Conservation (phyloP, 2,888 invertebrate genomes). For the Thumatha senex region DNA sequence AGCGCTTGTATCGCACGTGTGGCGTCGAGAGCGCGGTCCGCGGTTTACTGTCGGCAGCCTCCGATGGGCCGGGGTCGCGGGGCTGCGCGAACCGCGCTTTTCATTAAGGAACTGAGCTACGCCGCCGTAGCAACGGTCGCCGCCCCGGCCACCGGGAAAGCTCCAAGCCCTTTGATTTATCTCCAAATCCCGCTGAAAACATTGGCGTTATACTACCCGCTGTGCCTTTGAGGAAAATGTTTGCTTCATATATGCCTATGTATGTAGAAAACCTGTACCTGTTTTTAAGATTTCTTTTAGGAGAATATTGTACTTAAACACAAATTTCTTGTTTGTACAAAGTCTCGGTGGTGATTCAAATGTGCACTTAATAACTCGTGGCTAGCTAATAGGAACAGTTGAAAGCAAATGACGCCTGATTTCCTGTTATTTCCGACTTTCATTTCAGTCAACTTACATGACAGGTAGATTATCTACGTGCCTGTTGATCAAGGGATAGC, state of each 20-base stretch:
- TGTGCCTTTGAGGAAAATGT: conserved; percentile 34
- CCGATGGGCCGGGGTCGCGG: conserved; percentile 60
- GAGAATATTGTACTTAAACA: too few relatives aligned
- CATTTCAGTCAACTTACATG: too few relatives aligned
- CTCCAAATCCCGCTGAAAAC: conserved; percentile 34
- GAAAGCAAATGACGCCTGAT: too few relatives aligned
- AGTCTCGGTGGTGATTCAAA: too few relatives aligned
- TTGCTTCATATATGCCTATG: background rate
- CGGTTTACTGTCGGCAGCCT: conserved; percentile 77
- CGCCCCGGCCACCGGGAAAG: conserved; percentile 60
- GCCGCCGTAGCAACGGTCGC: conserved; percentile 63
- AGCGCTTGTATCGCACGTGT: conserved; percentile 56
- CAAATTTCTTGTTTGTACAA: too few relatives aligned
- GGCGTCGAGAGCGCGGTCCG: conserved; percentile 67
- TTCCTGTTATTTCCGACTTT: too few relatives aligned
- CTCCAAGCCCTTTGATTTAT: conserved; percentile 60
- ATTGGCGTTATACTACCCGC: conserved; percentile 12
- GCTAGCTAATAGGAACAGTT: too few relatives aligned
- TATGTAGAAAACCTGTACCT: background rate
- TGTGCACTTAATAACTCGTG: too few relatives aligned
- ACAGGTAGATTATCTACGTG: too few relatives aligned
- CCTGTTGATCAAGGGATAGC: too few relatives aligned
- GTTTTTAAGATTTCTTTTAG: too few relatives aligned
- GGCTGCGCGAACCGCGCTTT: conserved; percentile 75
- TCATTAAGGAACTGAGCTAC: conserved; percentile 64